phyloP scores from a whole-genome alignment of 1,140 invertebrate species.

The Drosophila parabipectinata region DNA sequence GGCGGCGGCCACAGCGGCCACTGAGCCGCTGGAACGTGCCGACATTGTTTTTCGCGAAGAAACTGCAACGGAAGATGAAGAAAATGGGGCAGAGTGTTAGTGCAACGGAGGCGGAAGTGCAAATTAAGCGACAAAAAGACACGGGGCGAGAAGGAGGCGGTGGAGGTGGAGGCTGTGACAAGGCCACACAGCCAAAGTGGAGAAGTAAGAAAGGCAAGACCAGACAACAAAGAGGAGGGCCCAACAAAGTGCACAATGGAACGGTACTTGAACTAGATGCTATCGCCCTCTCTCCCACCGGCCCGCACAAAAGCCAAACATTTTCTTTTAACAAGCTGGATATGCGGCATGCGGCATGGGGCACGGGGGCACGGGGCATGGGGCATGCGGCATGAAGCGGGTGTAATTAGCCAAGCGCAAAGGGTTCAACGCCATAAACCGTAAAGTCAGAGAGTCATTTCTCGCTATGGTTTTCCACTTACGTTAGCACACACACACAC shows the following conservation, averaged over 20 bases:
- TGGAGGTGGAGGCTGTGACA: slow-evolving; percentile 39
- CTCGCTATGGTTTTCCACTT: slow-evolving; percentile 44
- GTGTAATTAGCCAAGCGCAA: slow-evolving; percentile 9
- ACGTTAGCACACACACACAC: slow-evolving; percentile 30
- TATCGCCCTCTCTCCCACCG: slow-evolving; percentile 10
- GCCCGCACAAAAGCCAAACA: slow-evolving; percentile 56
- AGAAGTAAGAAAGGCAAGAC: slow-evolving; percentile 29
- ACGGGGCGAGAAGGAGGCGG: slow-evolving; percentile 17
- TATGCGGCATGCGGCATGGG: too few species aligned
- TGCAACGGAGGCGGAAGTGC: slow-evolving; percentile 58
- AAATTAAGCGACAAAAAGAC: slow-evolving; percentile 60
- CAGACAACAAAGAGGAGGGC: slow-evolving; percentile 66
- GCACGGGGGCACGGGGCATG: background rate
- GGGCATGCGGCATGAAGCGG: too few species aligned
- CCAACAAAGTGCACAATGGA: slow-evolving; percentile 51
- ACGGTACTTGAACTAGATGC: slow-evolving; percentile 56
- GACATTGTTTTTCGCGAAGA: slow-evolving; percentile 51
- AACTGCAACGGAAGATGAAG: slow-evolving; percentile 29
- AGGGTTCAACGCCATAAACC: slow-evolving; percentile 52
- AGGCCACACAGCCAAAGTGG: slow-evolving; percentile 43
- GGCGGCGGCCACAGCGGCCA: slow-evolving; percentile 24
- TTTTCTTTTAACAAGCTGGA: slow-evolving; percentile 30
- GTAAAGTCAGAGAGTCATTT: slow-evolving; percentile 4
- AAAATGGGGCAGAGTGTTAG: slow-evolving; percentile 14
- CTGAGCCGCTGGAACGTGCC: slow-evolving; percentile 60